A percentile compares a stretch with the other conserved stretches of the same genome.
phyloP scores from a whole-genome alignment of 2,797 vertebrate species.

The Danio kyathit region DNA sequence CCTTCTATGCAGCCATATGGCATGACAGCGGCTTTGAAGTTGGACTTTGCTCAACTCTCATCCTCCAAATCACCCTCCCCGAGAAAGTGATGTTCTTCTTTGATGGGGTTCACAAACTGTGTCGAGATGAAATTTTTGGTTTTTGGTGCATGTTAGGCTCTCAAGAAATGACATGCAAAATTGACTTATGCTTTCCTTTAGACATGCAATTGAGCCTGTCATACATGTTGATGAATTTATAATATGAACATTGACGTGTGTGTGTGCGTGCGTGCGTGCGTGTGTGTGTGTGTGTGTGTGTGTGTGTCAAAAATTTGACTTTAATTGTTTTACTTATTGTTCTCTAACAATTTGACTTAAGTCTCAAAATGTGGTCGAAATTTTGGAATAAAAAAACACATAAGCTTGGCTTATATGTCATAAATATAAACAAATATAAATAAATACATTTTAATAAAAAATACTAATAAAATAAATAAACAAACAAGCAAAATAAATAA shows the following conservation, averaged over 20 bases:
- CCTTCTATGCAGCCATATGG: conserved; percentile 18
- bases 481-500: too few species aligned
- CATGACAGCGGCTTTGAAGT: conserved; percentile 25
- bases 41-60: conserved; percentile 22
- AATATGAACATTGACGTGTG: neutral
- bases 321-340: too few species aligned
- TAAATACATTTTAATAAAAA: too few species aligned
- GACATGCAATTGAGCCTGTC: conserved; percentile 2
- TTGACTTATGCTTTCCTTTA: neutral
- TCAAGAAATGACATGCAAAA: neutral
- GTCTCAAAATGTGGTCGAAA: too few species aligned
- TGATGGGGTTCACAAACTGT: neutral
- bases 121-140: neutral
- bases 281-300: too few species aligned
- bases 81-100: conserved; percentile 23
- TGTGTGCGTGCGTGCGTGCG: too few species aligned
- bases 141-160: neutral
- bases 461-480: too few species aligned
- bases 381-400: too few species aligned
- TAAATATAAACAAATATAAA: too few species aligned
- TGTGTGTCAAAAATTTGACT: too few species aligned
- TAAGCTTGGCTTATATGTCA: too few species aligned
- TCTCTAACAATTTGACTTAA: too few species aligned
- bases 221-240: neutral
- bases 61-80: conserved; percentile 22